phyloP scores from a whole-genome alignment of 2,113 vertebrate genomes.

The Bothrops jararaca region DNA sequence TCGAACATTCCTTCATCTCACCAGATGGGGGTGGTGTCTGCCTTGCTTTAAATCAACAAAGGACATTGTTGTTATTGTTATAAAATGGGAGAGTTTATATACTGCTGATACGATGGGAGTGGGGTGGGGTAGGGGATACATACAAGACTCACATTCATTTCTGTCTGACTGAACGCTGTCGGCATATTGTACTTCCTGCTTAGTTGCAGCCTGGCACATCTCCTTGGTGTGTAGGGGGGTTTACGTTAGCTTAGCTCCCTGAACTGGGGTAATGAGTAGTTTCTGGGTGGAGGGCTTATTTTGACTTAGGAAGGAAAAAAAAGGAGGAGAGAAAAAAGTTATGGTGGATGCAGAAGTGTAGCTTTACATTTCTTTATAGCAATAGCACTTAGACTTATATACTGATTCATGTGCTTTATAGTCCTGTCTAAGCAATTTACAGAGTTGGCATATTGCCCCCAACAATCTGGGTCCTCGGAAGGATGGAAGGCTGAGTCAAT shows the following conservation, averaged over 20 bases:
- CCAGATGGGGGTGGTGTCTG: constrained; percentile 63
- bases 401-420: not conserved
- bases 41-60: constrained; percentile 49
- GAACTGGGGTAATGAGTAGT: not conserved
- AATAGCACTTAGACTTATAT: not conserved
- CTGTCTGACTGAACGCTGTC: constrained; percentile 2
- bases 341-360: not conserved
- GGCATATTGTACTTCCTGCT: constrained; percentile 1
- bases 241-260: not conserved
- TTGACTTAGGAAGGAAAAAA: not conserved
- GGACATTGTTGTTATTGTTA: not conserved
- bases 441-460: not conserved
- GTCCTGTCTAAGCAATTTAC: not conserved
- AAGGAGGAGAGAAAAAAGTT: no score
- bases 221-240: not conserved
- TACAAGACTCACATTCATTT: constrained; percentile 31
- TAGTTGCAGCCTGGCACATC: not conserved
- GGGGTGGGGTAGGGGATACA: constrained; percentile 17
- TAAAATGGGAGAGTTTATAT: constrained; percentile 24
- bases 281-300: not conserved
- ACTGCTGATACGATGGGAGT: constrained; percentile 48
- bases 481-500: not conserved
- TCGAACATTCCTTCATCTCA: constrained; percentile 43
- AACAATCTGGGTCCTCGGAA: not conserved
- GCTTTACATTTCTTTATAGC: not conserved